Conservation (phyloP, 1,140 invertebrate species). For the Rhyzopertha dominica region DNA sequence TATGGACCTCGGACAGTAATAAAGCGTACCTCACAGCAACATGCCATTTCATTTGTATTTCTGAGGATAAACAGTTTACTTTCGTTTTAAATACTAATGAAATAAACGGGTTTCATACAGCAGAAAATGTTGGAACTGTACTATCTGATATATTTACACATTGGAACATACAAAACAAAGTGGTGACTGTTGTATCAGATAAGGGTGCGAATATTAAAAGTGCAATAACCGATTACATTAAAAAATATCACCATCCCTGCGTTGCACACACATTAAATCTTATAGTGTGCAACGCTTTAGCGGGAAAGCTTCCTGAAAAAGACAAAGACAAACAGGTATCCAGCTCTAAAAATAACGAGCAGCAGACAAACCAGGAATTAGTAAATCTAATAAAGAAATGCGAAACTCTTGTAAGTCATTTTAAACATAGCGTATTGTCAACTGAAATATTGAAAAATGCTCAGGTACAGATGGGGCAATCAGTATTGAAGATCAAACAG, state of each 20-base stretch:
- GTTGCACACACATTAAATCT: slow-evolving; percentile 14
- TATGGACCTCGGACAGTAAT: too few species aligned
- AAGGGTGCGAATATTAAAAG: slow-evolving; percentile 14
- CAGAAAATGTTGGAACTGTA: slow-evolving; percentile 3
- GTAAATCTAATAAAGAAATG: background rate
- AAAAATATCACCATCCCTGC: slow-evolving; percentile 12
- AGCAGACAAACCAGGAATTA: background rate
- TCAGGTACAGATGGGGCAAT: too few species aligned
- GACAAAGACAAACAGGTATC: too few species aligned
- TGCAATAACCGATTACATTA: slow-evolving; percentile 9
- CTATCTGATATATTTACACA: slow-evolving; percentile 16
- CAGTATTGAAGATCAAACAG: too few species aligned
- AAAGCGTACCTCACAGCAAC: too few species aligned
- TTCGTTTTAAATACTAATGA: too few species aligned
- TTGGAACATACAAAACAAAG: slow-evolving; percentile 12
- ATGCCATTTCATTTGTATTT: too few species aligned
- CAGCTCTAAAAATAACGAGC: too few species aligned
- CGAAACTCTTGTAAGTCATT: background rate
- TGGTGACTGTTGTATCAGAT: slow-evolving; percentile 17
- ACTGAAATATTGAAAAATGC: too few species aligned
- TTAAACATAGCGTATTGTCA: too few species aligned
- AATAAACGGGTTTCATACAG: slow-evolving; percentile 9
- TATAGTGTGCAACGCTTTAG: background rate
- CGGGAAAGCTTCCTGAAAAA: too few species aligned
- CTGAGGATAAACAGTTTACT: too few species aligned